Base-by-base conservation (phyloP, 1,140 invertebrate genomes). In the Dufourea novaeangliae region DNA sequence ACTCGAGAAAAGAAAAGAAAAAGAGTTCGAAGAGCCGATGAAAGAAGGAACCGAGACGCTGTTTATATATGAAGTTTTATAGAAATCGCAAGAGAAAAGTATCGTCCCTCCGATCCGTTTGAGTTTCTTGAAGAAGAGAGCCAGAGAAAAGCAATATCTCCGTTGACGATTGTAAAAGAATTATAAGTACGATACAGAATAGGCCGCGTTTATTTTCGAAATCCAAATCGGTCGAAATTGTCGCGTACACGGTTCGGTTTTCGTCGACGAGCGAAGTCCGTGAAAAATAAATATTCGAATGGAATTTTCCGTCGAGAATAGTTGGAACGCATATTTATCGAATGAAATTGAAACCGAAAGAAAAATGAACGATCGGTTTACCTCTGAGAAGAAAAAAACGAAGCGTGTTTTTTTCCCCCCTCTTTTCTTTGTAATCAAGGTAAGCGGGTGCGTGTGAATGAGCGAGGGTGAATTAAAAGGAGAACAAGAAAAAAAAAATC, bases 391-490 rank as follows among this genome's bases (percentile, higher is more conserved):
- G 22, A 8, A 25, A 76, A 69, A n/a, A n/a, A n/a, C n/a, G n/a
- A n/a, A n/a, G n/a, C n/a, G 22, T 27, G 54, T 59, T 83, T 88
- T 89, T 50, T 17, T n/a, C 20, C 7, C n/a, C 20, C 20, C 7
- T 50, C 20, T n/a, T 50, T 50, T 50, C 46, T 50, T 88, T 86
- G 80, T 89, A 83, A 83, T 77, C 79, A 73, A 64, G 71, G 68
- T 80, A 82, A 84, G 62, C 70, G 79, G 70, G 78, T 84, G 76
- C 82, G 52, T 74, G 80, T 83, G 77, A 81, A 84, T 80, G 78
- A 69, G 77, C 69, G 78, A 85, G 86, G 84, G 78, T 77, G 82
- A 88, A 85, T 86, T 67, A 86, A 79, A 34, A 80, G 20, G 46
- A n/a, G 82, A 88, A 85, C 85, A 70, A 86, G 78, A 34, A 80